Evolutionary conservation across 2,113 vertebrate species (phyloP).

Genomic region (Plecturocebus donacophilus): DNA sequence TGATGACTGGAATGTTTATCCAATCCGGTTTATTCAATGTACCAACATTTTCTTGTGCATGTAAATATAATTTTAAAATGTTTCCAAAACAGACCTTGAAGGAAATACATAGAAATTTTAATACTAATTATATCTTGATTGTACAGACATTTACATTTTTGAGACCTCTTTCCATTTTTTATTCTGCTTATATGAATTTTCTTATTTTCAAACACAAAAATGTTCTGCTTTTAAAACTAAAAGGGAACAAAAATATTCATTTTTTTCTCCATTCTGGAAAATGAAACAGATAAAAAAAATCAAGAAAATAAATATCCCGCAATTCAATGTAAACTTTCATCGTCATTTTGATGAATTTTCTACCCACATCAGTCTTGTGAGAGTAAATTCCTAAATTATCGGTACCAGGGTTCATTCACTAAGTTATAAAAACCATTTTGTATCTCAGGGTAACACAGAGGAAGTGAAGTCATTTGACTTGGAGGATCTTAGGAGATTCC

Average conservation of each 20-base stretch:
- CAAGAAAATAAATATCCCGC: background rate
- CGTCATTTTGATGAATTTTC: background rate
- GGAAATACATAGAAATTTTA: background rate
- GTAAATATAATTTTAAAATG: background rate
- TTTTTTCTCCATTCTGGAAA: background rate
- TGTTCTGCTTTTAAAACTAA: background rate
- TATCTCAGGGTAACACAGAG: background rate
- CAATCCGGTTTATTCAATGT: background rate
- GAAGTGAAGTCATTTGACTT: background rate
- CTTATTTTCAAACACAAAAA: constrained; percentile 7
- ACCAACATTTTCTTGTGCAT: background rate
- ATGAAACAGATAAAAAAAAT: background rate
- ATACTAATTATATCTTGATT: background rate
- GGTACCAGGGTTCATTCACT: background rate
- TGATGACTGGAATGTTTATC: background rate
- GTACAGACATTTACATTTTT: background rate
- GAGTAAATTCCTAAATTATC: background rate
- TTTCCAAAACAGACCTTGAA: background rate
- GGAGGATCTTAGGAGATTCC: background rate
- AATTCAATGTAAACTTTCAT: background rate
- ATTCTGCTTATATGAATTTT: background rate
- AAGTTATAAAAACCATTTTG: background rate
- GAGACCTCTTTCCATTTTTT: background rate
- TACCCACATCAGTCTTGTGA: background rate
- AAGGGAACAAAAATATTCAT: background rate